Evolutionary conservation across 2,888 invertebrate species (phyloP).

Genomic region (Agonopterix arenella): DNA sequence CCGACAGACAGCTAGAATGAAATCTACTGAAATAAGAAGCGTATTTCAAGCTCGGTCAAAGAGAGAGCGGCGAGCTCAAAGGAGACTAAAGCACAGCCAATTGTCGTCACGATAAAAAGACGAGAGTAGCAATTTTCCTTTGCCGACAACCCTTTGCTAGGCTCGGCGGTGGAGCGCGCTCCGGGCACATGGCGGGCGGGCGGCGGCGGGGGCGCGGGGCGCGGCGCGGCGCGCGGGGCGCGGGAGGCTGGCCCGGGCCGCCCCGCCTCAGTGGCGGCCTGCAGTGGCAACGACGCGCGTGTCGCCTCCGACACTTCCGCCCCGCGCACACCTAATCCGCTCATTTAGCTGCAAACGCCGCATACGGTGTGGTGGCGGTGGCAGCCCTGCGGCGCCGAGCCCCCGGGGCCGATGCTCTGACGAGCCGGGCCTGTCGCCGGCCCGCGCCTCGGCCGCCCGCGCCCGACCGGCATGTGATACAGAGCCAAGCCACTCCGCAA

Average conservation of each 20-base stretch:
- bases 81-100: constrained; percentile 40
- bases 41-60: constrained; percentile 24
- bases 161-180: constrained; percentile 49
- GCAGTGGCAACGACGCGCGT: constrained; percentile 74
- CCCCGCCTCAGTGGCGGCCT: constrained; percentile 75
- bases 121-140: constrained; percentile 60
- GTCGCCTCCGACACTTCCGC: constrained; percentile 72
- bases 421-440: constrained; percentile 45
- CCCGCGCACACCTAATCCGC: constrained; percentile 63
- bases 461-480: constrained; percentile 57
- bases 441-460: constrained; percentile 46
- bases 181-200: constrained; percentile 60
- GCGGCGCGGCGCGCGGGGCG: constrained; percentile 36
- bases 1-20: constrained; percentile 14
- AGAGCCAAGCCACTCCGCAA: constrained; percentile 45
- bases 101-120: constrained; percentile 54
- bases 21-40: constrained; percentile 2
- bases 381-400: constrained; percentile 48
- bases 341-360: constrained; percentile 70
- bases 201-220: constrained; percentile 12
- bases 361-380: constrained; percentile 60
- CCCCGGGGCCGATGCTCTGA: constrained; percentile 62
- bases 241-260: constrained; percentile 64
- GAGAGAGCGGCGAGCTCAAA: constrained; percentile 29
- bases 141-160: constrained; percentile 69